Base-by-base conservation (phyloP, 2,113 vertebrate species). In the Sorex araneus region DNA sequence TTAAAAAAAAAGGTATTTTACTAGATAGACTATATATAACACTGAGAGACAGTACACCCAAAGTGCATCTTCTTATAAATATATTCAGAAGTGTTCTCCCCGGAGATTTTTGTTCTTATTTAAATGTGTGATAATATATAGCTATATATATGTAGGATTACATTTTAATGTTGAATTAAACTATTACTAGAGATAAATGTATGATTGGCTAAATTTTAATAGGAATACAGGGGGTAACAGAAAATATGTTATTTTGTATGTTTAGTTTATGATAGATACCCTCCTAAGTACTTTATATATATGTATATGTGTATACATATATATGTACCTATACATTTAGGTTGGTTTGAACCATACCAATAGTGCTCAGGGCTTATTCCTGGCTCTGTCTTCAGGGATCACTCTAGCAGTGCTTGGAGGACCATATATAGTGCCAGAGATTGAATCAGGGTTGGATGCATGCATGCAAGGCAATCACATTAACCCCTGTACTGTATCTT, bases 61-160 rank as follows among this genome's bases (percentile, higher is more conserved):
- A 60, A 60, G 19, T 60, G 57, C 21, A 60, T 21, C 73, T 86
- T 86, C 85, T 71, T 16, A 57, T 70, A 89, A 80, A 67, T 19
- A 78, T 1, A 70, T 75, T 64, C 71, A 47, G 64, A 71, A 78
- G 47, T 71, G 60, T 82, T 83, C 77, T 81, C 54, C 69, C 40
- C 78, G 54, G 40, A 78, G n/a, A 81, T 69, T 87, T 87, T 87
- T n/a, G 63, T 34, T 16, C 45, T 93, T 88, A n/a, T 64, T 81
- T 90, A 82, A 74, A 70, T 63, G 81, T 43, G 40, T 66, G 36
- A 57, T 60, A 60, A 60, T 23, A 60, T 60, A 60, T 16, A 30
- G 50, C 21, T 75, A 21, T 92, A 54, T 16, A 76, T 23, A 27
- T 43, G n/a, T 21, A 76, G 40, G 75, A 91, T 54, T 82, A 76